Evolutionary conservation across 2,797 vertebrate species (phyloP).

Genomic region (Notolabrus celidotus): DNA sequence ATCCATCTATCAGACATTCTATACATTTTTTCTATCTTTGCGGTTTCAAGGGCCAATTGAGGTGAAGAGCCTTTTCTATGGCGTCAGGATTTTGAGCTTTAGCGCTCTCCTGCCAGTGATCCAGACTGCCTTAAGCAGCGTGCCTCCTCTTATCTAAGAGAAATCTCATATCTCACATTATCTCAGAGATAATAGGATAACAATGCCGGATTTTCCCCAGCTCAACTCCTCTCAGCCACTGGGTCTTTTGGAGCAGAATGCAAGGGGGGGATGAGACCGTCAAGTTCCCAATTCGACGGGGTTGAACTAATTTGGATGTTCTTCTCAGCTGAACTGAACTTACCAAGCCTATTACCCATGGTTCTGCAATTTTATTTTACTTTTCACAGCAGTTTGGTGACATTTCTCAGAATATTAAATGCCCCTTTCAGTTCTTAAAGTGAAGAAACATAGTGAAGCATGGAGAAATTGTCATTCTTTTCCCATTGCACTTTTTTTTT

Average conservation of each 20-base stretch:
- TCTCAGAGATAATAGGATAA: constrained; percentile 75
- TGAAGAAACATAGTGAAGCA: constrained; percentile 37
- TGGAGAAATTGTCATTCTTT: constrained; percentile 52
- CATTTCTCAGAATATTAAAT: constrained; percentile 56
- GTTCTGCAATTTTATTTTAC: constrained; percentile 26
- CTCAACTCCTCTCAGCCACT: constrained; percentile 51
- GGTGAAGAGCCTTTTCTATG: constrained; percentile 68
- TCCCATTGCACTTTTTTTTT: constrained; percentile 65
- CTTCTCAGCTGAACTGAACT: constrained; percentile 62
- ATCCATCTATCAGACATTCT: constrained; percentile 60
- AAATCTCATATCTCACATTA: constrained; percentile 76
- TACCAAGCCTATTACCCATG: constrained; percentile 60
- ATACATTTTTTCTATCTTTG: constrained; percentile 67
- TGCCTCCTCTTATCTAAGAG: constrained; percentile 67
- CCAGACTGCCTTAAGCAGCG: constrained; percentile 65
- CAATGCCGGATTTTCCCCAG: constrained; percentile 65
- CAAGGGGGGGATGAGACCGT: constrained; percentile 50
- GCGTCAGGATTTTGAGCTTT: constrained; percentile 69
- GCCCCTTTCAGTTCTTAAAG: constrained; percentile 31
- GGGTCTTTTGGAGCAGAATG: constrained; percentile 62
- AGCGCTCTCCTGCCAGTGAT: constrained; percentile 66
- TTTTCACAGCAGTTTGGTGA: constrained; percentile 38
- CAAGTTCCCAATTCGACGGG: constrained; percentile 62
- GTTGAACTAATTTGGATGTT: constrained; percentile 72
- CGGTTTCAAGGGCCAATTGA: constrained; percentile 67